Conservation (phyloP, 2,113 vertebrate genomes). For the Aramus guarauna region DNA sequence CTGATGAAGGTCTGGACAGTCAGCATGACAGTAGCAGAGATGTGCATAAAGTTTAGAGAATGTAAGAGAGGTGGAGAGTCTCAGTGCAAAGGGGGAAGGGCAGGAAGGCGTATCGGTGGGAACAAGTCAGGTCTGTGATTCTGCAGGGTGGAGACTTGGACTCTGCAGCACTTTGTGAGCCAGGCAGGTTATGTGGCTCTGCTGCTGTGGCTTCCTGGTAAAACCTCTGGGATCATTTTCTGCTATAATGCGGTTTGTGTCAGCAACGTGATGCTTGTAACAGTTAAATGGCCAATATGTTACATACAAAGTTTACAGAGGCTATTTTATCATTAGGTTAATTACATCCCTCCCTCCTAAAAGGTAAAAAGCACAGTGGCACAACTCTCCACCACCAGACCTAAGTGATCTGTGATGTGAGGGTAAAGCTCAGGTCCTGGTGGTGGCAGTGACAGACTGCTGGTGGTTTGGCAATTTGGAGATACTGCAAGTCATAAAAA, state of each 20-base stretch:
- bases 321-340: neutral
- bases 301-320: neutral
- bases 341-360: neutral
- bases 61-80: neutral
- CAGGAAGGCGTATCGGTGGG: neutral
- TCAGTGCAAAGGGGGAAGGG: neutral
- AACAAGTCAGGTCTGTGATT: neutral
- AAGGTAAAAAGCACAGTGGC: neutral
- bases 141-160: neutral
- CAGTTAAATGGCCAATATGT: neutral
- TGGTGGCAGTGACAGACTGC: rapidly evolving
- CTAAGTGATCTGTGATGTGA: rapidly evolving
- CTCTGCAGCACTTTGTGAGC: neutral
- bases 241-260: neutral
- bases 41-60: neutral
- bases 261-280: neutral
- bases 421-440: neutral
- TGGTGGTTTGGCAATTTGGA: neutral
- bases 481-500: neutral
- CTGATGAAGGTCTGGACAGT: neutral
- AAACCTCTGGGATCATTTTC: neutral
- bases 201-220: neutral
- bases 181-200: rapidly evolving
- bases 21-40: neutral
- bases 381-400: neutral